A percentile compares a stretch with the other conserved stretches of the same genome.
Evolutionary conservation across 1,140 invertebrate genomes (phyloP).

Genomic region (Zaprionus tsacasi): DNA sequence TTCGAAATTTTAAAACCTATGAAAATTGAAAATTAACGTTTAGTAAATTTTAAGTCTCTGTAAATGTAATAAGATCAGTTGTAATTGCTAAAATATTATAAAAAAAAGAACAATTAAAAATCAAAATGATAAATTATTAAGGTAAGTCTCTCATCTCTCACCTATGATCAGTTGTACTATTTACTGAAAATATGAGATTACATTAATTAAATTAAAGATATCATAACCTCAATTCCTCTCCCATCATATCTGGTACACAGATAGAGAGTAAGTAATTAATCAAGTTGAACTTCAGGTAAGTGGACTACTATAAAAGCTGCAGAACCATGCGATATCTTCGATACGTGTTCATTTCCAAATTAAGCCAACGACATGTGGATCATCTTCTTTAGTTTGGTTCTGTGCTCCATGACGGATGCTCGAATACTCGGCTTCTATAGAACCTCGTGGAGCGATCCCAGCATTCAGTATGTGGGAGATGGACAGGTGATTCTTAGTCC

Average conservation of each 20-base stretch:
- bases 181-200: neutral
- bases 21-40: too few relatives aligned
- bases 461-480: neutral
- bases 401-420: neutral
- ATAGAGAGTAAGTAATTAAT: neutral
- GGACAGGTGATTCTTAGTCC: neutral
- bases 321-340: neutral
- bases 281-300: neutral
- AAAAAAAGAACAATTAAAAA: too few relatives aligned
- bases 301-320: slow-evolving; percentile 1
- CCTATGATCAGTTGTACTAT: slow-evolving; percentile 13
- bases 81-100: too few relatives aligned
- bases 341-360: neutral
- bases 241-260: slow-evolving; percentile 1
- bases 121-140: too few relatives aligned
- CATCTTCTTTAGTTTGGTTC: neutral
- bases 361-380: neutral
- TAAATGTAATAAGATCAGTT: too few relatives aligned
- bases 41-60: too few relatives aligned
- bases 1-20: too few relatives aligned
- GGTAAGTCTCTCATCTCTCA: neutral
- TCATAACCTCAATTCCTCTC: neutral
- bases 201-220: neutral
- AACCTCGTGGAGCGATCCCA: neutral
- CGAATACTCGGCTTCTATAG: neutral